These are phyloP conservation scores for Rutilus rutilus DNA, from an alignment of 2,113 vertebrate genomes.

Conservation along the genomic window DNA sequence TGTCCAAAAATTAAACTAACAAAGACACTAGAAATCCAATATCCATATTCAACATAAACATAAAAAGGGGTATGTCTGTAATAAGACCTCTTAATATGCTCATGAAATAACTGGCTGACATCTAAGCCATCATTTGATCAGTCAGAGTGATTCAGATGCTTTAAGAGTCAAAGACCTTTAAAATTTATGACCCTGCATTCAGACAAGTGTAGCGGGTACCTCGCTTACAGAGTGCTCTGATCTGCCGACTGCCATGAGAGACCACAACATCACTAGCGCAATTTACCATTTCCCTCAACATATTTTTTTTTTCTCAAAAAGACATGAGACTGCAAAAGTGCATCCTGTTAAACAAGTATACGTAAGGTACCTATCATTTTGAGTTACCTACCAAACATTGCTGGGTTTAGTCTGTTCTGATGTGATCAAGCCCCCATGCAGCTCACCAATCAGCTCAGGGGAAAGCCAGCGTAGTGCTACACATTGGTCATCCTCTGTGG, in stretches of 20 bases:
- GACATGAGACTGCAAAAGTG: not conserved
- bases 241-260: not conserved
- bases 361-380: not conserved
- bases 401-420: slow-evolving; percentile 91
- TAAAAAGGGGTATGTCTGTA: not conserved
- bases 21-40: not conserved
- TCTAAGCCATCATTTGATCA: slow-evolving; percentile 10
- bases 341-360: not conserved
- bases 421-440: slow-evolving; percentile 88
- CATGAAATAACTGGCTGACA: slow-evolving; percentile 43
- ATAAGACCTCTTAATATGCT: slow-evolving; percentile 19
- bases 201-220: not conserved
- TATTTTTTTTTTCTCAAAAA: not conserved
- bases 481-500: slow-evolving; percentile 88
- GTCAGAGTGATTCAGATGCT: not conserved
- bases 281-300: not conserved
- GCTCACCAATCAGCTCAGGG: slow-evolving; percentile 91
- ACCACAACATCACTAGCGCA: not conserved
- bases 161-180: not conserved
- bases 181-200: not conserved
- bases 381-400: slow-evolving; percentile 90
- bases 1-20: not conserved
- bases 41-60: not conserved
- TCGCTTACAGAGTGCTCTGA: not conserved
- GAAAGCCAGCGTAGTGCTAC: slow-evolving; percentile 94